phyloP scores from a whole-genome alignment of 1,140 invertebrate genomes.

The Neodiprion lecontei region DNA sequence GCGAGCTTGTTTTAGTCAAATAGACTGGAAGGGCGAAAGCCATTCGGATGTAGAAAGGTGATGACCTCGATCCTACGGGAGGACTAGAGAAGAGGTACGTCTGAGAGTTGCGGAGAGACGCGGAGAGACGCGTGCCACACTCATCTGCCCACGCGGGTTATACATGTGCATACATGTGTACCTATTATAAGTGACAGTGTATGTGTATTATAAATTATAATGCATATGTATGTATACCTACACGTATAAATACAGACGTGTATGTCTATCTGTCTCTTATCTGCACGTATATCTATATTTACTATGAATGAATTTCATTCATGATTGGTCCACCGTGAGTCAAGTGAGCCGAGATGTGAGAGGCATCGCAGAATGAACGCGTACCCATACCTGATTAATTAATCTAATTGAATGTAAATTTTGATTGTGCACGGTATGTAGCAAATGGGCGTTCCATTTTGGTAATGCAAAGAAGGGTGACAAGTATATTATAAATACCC shows the following conservation, averaged over 20 bases:
- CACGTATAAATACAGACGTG: neutral
- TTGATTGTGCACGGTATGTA: neutral
- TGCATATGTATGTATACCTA: neutral
- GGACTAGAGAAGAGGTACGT: neutral
- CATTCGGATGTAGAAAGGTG: slow-evolving; percentile 53
- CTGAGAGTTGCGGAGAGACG: neutral
- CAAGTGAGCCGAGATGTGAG: neutral
- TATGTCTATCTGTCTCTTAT: slow-evolving; percentile 1
- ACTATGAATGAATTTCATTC: slow-evolving; percentile 6
- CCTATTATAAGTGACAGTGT: neutral
- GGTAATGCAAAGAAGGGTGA: too few relatives aligned
- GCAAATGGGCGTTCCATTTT: too few relatives aligned
- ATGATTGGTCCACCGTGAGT: neutral
- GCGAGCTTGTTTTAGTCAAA: slow-evolving; percentile 1
- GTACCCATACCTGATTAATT: neutral
- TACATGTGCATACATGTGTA: neutral
- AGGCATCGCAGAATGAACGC: neutral
- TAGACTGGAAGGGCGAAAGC: slow-evolving; percentile 36
- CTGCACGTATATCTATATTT: slow-evolving; percentile 1
- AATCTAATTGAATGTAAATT: neutral
- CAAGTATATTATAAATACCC: too few relatives aligned
- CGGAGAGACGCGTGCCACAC: slow-evolving; percentile 1
- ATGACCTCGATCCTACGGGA: slow-evolving; percentile 56
- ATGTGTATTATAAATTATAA: too few relatives aligned
- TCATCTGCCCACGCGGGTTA: neutral